These are phyloP conservation scores for Sebastes reedi DNA, from an alignment of 2,797 vertebrate species.

Conservation along the genomic window DNA sequence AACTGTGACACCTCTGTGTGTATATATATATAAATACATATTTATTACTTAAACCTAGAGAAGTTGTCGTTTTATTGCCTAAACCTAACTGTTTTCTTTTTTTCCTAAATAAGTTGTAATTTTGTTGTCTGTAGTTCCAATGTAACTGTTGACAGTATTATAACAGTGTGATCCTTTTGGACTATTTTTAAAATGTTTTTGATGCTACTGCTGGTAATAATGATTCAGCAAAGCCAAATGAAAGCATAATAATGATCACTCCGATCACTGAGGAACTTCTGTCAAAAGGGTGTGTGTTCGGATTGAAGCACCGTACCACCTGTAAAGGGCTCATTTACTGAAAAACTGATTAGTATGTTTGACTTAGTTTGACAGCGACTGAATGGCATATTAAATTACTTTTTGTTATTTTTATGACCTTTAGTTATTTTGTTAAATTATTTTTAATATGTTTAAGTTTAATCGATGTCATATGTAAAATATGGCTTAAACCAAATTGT, in stretches of 20 bases:
- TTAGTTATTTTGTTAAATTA: not conserved
- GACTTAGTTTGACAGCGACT: not conserved
- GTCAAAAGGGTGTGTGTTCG: not conserved
- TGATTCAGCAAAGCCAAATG: not conserved
- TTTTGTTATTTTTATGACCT: not conserved
- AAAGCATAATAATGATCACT: not conserved
- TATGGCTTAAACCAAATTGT: not conserved
- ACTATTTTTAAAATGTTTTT: not conserved
- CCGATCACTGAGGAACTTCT: not conserved
- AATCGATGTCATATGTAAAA: not conserved
- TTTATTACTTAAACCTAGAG: too few relatives aligned
- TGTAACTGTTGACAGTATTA: not conserved
- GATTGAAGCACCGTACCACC: not conserved
- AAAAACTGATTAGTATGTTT: not conserved
- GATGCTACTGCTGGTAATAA: not conserved
- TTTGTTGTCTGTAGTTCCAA: not conserved
- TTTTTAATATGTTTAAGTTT: not conserved
- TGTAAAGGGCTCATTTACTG: not conserved
- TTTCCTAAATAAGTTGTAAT: too few relatives aligned
- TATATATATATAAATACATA: too few relatives aligned
- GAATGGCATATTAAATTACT: not conserved
- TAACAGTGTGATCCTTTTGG: not conserved
- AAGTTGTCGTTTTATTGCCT: too few relatives aligned
- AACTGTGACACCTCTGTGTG: too few relatives aligned
- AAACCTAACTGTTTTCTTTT: too few relatives aligned